A percentile compares a stretch with the other conserved stretches of the same genome.
These are phyloP conservation scores for Riptortus pedestris DNA, from an alignment of 1,140 invertebrate genomes.

Conservation along the genomic window DNA sequence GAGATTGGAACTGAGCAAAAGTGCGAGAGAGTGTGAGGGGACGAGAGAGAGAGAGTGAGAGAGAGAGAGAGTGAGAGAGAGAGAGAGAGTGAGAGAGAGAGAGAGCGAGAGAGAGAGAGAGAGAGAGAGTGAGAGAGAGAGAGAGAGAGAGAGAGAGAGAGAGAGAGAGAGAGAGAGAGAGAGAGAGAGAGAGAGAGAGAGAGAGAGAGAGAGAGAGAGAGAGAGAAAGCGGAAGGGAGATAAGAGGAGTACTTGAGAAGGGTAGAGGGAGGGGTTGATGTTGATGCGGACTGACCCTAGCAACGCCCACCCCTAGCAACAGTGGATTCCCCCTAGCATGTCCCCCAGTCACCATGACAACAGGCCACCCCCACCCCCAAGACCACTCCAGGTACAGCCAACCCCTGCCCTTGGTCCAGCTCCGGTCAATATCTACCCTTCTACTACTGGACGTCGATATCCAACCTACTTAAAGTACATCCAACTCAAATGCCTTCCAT, in stretches of 20 bases:
- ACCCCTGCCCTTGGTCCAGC: too few relatives aligned
- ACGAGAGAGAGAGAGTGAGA: background rate
- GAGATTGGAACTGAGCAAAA: too few relatives aligned
- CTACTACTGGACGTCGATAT: too few relatives aligned
- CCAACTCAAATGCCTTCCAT: too few relatives aligned
- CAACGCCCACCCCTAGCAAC: constrained; percentile 2
- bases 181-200: constrained; percentile 15
- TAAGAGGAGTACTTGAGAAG: background rate
- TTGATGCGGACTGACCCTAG: constrained; percentile 8
- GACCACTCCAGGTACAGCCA: background rate
- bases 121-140: constrained; percentile 14
- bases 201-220: constrained; percentile 16
- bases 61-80: constrained; percentile 14
- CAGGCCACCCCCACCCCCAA: constrained; percentile 3
- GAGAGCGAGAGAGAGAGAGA: constrained; percentile 16
- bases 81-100: constrained; percentile 13
- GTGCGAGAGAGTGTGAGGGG: too few relatives aligned
- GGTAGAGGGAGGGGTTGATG: too few relatives aligned
- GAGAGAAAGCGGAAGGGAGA: constrained; percentile 7
- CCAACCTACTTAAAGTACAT: too few relatives aligned
- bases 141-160: constrained; percentile 16
- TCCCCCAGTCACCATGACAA: background rate
- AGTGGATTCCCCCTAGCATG: background rate
- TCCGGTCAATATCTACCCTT: too few relatives aligned
- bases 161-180: constrained; percentile 16